Percentiles rank a stretch among this genome's conserved stretches.
Evolutionary conservation across 2,888 invertebrate species (phyloP).

Genomic region (Lissocephala sabroskyi): DNA sequence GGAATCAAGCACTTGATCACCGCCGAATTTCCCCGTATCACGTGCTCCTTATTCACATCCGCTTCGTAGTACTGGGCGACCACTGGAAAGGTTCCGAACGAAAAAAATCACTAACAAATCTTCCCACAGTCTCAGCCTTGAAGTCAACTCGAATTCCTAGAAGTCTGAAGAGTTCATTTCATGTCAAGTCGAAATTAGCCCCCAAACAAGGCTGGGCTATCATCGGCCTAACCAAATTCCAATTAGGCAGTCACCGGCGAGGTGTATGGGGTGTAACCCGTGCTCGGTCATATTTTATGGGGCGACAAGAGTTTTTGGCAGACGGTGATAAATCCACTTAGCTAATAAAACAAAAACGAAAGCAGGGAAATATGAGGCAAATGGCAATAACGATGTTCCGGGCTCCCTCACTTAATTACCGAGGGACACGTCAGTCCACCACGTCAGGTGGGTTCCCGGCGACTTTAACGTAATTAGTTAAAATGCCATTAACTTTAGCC

Average conservation of each 20-base stretch:
- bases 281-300: constrained; percentile 33
- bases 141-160: constrained; percentile 30
- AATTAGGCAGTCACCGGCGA: constrained; percentile 23
- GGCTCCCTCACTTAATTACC: constrained; percentile 41
- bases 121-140: constrained; percentile 24
- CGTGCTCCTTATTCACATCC: constrained; percentile 93
- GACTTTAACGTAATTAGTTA: constrained; percentile 43
- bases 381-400: constrained; percentile 36
- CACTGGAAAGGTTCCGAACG: constrained; percentile 74
- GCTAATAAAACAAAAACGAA: too few relatives aligned
- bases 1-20: constrained; percentile 92
- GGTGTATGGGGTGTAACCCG: constrained; percentile 36
- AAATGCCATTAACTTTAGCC: constrained; percentile 44
- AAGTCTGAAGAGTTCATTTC: constrained; percentile 26
- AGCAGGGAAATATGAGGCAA: too few relatives aligned
- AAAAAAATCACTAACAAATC: not conserved
- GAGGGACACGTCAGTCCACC: constrained; percentile 40
- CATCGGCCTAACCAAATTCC: constrained; percentile 29
- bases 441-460: not conserved
- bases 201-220: not conserved
- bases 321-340: constrained; percentile 43
- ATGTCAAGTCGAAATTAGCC: not conserved
- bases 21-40: constrained; percentile 89
- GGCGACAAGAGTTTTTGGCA: constrained; percentile 27
- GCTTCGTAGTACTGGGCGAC: constrained; percentile 92